A percentile compares a stretch with the other conserved stretches of the same genome.
phyloP scores from a whole-genome alignment of 1,140 invertebrate species.

The Magallana ariakensis region DNA sequence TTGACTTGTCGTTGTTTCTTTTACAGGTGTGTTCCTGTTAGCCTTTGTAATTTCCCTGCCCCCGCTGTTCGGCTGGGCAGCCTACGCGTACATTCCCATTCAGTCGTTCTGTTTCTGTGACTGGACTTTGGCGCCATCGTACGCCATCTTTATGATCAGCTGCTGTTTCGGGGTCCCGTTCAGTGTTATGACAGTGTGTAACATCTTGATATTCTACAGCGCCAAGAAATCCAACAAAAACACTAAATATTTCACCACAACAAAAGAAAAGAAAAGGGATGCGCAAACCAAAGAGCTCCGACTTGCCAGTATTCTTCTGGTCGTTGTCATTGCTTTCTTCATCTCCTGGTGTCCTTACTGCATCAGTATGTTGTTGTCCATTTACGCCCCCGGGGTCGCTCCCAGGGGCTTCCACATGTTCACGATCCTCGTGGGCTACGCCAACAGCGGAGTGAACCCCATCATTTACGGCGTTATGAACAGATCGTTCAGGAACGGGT shows the following conservation, averaged over 20 bases:
- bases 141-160: constrained; percentile 70
- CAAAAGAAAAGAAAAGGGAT: constrained; percentile 33
- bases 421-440: constrained; percentile 72
- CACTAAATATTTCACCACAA: background rate
- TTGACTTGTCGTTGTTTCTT: background rate
- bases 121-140: constrained; percentile 63
- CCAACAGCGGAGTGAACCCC: constrained; percentile 74
- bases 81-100: constrained; percentile 60
- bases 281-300: constrained; percentile 65
- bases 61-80: constrained; percentile 68
- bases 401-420: constrained; percentile 67
- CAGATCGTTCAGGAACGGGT: constrained; percentile 67
- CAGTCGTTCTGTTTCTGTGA: constrained; percentile 70
- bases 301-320: constrained; percentile 64
- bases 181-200: constrained; percentile 67
- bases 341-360: constrained; percentile 75
- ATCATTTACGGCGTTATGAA: constrained; percentile 75
- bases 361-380: constrained; percentile 72
- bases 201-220: constrained; percentile 60
- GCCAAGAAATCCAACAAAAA: constrained; percentile 45
- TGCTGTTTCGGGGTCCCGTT: constrained; percentile 69
- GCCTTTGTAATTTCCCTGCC: constrained; percentile 59
- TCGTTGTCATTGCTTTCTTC: constrained; percentile 71
- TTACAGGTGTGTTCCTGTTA: constrained; percentile 4
- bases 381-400: constrained; percentile 58